Evolutionary conservation across 2,888 invertebrate species (phyloP).

Genomic region (Amphipoea lucens): DNA sequence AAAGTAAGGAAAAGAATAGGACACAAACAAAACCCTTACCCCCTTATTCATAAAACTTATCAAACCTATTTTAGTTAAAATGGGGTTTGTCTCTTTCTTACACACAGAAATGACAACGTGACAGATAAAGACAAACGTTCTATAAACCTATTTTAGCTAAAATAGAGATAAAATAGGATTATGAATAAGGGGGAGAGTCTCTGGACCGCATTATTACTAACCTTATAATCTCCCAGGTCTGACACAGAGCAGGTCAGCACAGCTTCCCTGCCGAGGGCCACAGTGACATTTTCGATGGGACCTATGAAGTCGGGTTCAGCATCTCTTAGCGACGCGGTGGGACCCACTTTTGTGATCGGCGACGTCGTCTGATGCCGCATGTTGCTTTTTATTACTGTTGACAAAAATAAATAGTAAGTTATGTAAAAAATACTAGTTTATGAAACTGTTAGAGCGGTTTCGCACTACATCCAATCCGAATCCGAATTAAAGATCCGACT

Average conservation of each 20-base stretch:
- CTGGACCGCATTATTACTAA: constrained; percentile 73
- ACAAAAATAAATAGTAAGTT: constrained; percentile 57
- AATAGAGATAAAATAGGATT: too few species aligned
- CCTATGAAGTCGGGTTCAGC: constrained; percentile 92
- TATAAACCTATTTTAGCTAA: too few species aligned
- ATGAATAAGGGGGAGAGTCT: too few species aligned
- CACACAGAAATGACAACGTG: too few species aligned
- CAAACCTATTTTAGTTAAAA: too few species aligned
- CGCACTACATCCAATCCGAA: too few species aligned
- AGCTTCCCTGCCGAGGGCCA: constrained; percentile 93
- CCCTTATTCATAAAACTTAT: too few species aligned
- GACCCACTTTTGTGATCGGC: constrained; percentile 82
- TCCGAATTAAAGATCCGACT: too few species aligned
- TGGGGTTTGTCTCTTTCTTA: too few species aligned
- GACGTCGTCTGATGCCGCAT: constrained; percentile 85
- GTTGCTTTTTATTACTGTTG: constrained; percentile 84
- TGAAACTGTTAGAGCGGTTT: too few species aligned
- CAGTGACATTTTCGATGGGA: constrained; percentile 93
- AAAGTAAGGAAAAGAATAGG: background rate
- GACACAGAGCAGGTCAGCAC: constrained; percentile 93
- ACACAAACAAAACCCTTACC: background rate
- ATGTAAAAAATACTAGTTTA: background rate
- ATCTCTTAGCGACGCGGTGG: constrained; percentile 83
- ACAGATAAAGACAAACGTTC: too few species aligned
- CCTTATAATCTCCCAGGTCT: constrained; percentile 94